These are phyloP conservation scores for Agrochola macilenta DNA, from an alignment of 2,888 invertebrate species.

Conservation along the genomic window DNA sequence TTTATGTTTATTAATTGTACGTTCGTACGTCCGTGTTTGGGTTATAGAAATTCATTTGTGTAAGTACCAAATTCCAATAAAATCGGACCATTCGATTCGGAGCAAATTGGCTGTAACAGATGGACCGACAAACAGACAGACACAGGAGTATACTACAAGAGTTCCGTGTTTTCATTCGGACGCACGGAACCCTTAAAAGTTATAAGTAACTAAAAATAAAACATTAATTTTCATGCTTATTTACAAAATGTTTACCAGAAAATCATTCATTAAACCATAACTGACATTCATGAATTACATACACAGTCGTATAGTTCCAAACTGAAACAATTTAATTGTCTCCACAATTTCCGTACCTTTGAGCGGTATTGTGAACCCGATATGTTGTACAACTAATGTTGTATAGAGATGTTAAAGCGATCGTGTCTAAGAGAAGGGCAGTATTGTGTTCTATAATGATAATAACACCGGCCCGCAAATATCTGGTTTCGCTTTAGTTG, in stretches of 20 bases:
- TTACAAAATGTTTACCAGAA: background rate
- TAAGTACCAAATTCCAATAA: no score
- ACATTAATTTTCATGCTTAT: background rate
- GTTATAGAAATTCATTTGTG: no score
- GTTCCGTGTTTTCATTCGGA: background rate
- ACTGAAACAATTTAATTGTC: constrained; percentile 13
- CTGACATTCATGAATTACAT: constrained; percentile 20
- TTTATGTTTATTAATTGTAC: no score
- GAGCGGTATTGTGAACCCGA: constrained; percentile 6
- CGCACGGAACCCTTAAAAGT: background rate
- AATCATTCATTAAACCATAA: background rate
- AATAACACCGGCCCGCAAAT: constrained; percentile 37
- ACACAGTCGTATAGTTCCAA: background rate
- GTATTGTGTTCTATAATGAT: constrained; percentile 38
- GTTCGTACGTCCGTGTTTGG: no score
- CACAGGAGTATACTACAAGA: background rate
- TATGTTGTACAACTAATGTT: constrained; percentile 43
- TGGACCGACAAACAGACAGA: background rate
- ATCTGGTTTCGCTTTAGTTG: constrained; percentile 45
- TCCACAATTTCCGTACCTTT: constrained; percentile 11
- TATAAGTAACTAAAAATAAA: background rate
- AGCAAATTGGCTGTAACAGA: background rate
- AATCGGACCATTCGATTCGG: background rate
- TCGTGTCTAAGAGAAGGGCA: constrained; percentile 26
- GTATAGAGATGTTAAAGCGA: constrained; percentile 40